These are phyloP conservation scores for Apis florea DNA, from an alignment of 1,140 invertebrate species.

Conservation along the genomic window DNA sequence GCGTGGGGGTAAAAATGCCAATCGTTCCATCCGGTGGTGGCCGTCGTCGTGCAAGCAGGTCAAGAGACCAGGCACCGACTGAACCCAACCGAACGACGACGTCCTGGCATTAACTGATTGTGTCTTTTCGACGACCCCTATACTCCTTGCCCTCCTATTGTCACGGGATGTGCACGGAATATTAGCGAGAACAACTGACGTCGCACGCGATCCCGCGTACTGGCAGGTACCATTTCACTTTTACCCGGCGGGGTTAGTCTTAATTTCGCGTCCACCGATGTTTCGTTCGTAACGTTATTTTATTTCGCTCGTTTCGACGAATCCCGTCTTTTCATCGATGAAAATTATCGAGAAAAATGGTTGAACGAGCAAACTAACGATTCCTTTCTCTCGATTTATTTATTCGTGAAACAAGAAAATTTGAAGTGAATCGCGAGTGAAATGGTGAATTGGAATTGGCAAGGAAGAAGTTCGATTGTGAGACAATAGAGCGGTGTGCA, in stretches of 20 bases:
- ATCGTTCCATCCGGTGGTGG: constrained; percentile 18
- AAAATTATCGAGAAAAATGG: not conserved
- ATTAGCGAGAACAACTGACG: constrained; percentile 69
- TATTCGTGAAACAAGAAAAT: no score
- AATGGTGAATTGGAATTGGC: not conserved
- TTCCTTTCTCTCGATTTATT: no score
- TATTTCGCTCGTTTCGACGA: not conserved
- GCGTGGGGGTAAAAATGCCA: constrained; percentile 7
- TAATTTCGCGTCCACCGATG: not conserved
- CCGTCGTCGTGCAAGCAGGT: constrained; percentile 62
- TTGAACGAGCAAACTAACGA: no score
- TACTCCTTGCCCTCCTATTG: constrained; percentile 68
- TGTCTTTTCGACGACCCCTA: constrained; percentile 64
- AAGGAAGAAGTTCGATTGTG: no score
- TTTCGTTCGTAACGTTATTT: not conserved
- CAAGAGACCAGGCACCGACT: constrained; percentile 70
- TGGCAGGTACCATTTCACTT: constrained; percentile 65
- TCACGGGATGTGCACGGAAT: constrained; percentile 75
- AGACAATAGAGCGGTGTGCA: not conserved
- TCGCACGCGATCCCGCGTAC: constrained; percentile 76
- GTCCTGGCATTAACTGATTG: constrained; percentile 62
- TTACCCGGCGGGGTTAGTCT: constrained; percentile 18
- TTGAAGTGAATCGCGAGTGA: not conserved
- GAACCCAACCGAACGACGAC: constrained; percentile 41
- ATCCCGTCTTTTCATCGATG: not conserved